Evolutionary conservation across 2,797 vertebrate genomes (phyloP).

Genomic region (Taenioides sp.): DNA sequence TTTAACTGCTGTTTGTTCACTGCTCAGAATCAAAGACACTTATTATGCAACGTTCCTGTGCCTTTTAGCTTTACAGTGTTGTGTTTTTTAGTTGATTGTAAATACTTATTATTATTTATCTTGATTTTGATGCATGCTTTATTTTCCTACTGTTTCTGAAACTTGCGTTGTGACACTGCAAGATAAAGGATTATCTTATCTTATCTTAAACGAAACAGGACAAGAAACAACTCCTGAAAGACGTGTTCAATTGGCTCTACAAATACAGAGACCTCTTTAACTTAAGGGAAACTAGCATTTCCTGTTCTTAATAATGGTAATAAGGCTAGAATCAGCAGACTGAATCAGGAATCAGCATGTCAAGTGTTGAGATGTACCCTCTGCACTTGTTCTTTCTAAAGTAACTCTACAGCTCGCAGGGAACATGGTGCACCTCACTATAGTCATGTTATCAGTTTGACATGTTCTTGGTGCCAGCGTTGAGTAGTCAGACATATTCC

Average conservation of each 20-base stretch:
- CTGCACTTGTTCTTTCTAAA: conserved; percentile 41
- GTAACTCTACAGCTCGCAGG: conserved; percentile 32
- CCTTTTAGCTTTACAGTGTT: too few relatives aligned
- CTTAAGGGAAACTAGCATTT: conserved; percentile 45
- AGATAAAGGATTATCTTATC: too few relatives aligned
- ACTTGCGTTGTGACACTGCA: too few relatives aligned
- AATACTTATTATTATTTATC: too few relatives aligned
- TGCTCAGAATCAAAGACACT: too few relatives aligned
- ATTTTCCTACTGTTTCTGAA: too few relatives aligned
- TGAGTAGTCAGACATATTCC: conserved; percentile 38
- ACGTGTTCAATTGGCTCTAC: background rate
- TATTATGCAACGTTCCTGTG: too few relatives aligned
- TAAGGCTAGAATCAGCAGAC: conserved; percentile 28
- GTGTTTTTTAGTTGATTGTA: too few relatives aligned
- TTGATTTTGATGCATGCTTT: too few relatives aligned
- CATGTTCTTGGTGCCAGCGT: conserved; percentile 54
- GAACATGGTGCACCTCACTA: conserved; percentile 29
- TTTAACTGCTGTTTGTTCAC: too few relatives aligned
- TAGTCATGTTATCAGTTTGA: conserved; percentile 48
- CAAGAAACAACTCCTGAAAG: background rate
- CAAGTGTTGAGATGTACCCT: conserved; percentile 27
- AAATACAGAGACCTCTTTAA: conserved; percentile 35
- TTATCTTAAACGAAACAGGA: background rate
- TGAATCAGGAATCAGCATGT: conserved; percentile 35
- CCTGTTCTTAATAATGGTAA: conserved; percentile 51